Conservation (phyloP, 2,888 invertebrate genomes). For the Nineta flava region DNA sequence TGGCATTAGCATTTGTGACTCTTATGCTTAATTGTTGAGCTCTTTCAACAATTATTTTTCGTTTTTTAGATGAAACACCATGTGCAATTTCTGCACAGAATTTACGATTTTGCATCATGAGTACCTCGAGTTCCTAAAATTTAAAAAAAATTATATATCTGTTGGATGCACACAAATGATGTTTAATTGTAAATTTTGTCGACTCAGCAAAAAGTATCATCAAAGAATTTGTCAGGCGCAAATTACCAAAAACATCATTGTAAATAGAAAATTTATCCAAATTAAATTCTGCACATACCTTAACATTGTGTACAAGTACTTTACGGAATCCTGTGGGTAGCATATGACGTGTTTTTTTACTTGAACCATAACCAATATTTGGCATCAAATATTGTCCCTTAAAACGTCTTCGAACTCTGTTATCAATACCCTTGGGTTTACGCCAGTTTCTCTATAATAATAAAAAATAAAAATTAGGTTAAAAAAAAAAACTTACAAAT, state of each 20-base stretch:
- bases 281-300: constrained; percentile 32
- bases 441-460: constrained; percentile 81
- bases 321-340: constrained; percentile 96
- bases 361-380: constrained; percentile 96
- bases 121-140: constrained; percentile 78
- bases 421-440: constrained; percentile 99
- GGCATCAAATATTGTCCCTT: constrained; percentile 99
- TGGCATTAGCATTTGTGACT: constrained; percentile 91
- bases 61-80: constrained; percentile 93
- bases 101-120: constrained; percentile 97
- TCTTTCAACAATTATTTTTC: constrained; percentile 89
- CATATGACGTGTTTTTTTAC: constrained; percentile 89
- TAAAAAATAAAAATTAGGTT: constrained; percentile 10
- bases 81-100: constrained; percentile 98
- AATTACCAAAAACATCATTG: constrained; percentile 28
- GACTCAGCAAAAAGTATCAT: constrained; percentile 20
- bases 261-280: constrained; percentile 4
- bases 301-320: constrained; percentile 78
- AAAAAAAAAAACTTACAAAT: not conserved
- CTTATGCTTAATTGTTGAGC: constrained; percentile 91
- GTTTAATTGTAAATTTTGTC: not conserved
- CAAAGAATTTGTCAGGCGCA: constrained; percentile 26
- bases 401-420: constrained; percentile 96
- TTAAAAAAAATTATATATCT: constrained; percentile 5
- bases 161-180: too few species aligned